phyloP scores from a whole-genome alignment of 1,140 invertebrate species.

The Helicoverpa zea region DNA sequence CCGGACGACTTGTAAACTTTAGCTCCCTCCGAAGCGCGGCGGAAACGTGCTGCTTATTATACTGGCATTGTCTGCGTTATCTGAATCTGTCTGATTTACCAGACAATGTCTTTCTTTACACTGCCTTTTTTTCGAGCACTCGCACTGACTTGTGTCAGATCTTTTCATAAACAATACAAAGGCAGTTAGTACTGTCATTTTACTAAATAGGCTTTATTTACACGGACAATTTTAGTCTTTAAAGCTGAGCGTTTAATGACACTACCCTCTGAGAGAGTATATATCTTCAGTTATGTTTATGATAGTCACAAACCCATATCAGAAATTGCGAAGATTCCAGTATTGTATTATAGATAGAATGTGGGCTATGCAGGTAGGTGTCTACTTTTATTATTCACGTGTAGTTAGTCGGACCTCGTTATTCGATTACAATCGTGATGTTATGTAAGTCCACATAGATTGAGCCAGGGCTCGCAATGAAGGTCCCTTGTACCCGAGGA shows the following conservation, averaged over 20 bases:
- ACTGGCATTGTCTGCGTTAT: slow-evolving; percentile 75
- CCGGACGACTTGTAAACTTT: slow-evolving; percentile 67
- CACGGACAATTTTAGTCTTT: slow-evolving; percentile 17
- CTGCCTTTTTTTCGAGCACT: slow-evolving; percentile 57
- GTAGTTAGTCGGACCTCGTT: slow-evolving; percentile 10
- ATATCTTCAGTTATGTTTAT: not conserved
- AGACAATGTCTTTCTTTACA: slow-evolving; percentile 62
- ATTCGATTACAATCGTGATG: slow-evolving; percentile 39
- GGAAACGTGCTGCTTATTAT: slow-evolving; percentile 74
- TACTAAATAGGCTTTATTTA: slow-evolving; percentile 55
- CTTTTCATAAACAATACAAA: slow-evolving; percentile 60
- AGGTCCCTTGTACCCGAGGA: slow-evolving; percentile 61
- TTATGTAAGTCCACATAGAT: slow-evolving; percentile 36
- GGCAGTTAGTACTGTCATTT: slow-evolving; percentile 45
- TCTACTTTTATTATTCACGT: slow-evolving; percentile 6
- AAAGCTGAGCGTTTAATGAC: not conserved
- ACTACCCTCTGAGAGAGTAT: not conserved
- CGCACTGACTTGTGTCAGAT: slow-evolving; percentile 53
- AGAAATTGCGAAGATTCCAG: not conserved
- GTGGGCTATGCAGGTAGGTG: slow-evolving; percentile 9
- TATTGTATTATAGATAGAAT: slow-evolving; percentile 7
- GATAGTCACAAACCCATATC: not conserved
- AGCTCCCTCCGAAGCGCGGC: slow-evolving; percentile 76
- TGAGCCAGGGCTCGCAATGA: slow-evolving; percentile 42
- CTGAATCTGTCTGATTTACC: slow-evolving; percentile 71